phyloP scores from a whole-genome alignment of 2,797 vertebrate species.

The Gymnoscopelus braueri region DNA sequence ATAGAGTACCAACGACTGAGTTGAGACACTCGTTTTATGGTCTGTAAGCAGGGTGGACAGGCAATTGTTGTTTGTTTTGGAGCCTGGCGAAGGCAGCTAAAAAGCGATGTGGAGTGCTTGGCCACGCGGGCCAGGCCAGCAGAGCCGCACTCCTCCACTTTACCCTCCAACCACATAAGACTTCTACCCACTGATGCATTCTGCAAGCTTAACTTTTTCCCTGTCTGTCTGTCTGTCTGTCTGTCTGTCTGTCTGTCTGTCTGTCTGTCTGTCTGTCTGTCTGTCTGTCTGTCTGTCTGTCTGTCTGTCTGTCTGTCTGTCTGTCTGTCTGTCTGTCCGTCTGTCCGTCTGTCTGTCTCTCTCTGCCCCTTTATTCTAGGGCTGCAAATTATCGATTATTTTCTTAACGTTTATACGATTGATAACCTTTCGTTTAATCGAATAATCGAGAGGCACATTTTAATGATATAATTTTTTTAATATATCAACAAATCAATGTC shows the following conservation, averaged over 20 bases:
- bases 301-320: neutral
- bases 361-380: neutral
- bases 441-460: too few relatives aligned
- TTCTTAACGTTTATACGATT: too few relatives aligned
- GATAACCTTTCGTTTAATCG: too few relatives aligned
- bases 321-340: neutral
- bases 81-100: conserved; percentile 60
- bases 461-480: too few relatives aligned
- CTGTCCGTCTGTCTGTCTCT: neutral
- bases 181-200: conserved; percentile 45
- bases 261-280: conserved; percentile 25
- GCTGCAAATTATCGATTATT: too few relatives aligned
- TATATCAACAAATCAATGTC: too few relatives aligned
- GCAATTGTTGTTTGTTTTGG: conserved; percentile 72
- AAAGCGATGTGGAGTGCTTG: conserved; percentile 43
- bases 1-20: conserved; percentile 23
- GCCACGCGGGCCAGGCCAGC: conserved; percentile 58
- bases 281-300: neutral
- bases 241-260: conserved; percentile 1
- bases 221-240: neutral
- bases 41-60: conserved; percentile 39
- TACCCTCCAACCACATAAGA: conserved; percentile 55
- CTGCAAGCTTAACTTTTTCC: conserved; percentile 6
- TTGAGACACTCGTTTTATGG: conserved; percentile 61
- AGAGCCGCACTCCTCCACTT: conserved; percentile 41